phyloP scores from a whole-genome alignment of 2,113 vertebrate species.

The Callaeas wilsoni region DNA sequence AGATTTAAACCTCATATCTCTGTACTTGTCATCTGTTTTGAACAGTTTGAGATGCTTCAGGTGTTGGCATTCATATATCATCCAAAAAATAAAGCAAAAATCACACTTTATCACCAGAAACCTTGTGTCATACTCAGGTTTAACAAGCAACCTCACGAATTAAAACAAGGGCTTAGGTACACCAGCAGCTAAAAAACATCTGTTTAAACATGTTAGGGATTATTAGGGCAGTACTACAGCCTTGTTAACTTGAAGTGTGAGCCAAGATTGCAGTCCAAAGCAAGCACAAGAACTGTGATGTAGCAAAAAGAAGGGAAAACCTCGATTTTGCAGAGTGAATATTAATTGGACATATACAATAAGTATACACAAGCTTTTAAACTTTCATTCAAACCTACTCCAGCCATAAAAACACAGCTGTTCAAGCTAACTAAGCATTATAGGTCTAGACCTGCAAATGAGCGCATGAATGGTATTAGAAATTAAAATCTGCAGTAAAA shows the following conservation, averaged over 20 bases:
- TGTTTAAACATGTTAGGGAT: slow-evolving; percentile 57
- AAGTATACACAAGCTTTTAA: slow-evolving; percentile 21
- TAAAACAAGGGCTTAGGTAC: slow-evolving; percentile 16
- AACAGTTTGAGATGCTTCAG: not conserved
- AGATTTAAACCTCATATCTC: not conserved
- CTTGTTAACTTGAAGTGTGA: slow-evolving; percentile 44
- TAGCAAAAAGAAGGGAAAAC: not conserved
- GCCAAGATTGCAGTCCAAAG: slow-evolving; percentile 50
- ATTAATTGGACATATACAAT: slow-evolving; percentile 43
- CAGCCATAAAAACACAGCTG: slow-evolving; percentile 50
- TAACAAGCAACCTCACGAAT: slow-evolving; percentile 24
- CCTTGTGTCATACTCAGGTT: not conserved
- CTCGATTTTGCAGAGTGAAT: not conserved
- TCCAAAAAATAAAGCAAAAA: not conserved
- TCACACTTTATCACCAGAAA: not conserved
- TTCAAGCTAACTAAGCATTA: slow-evolving; percentile 52
- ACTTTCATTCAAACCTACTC: slow-evolving; percentile 21
- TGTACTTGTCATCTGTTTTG: not conserved
- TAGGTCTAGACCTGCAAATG: slow-evolving; percentile 57
- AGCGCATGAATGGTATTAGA: slow-evolving; percentile 16
- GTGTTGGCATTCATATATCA: not conserved
- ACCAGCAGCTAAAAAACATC: slow-evolving; percentile 47
- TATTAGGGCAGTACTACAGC: slow-evolving; percentile 35
- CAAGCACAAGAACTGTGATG: slow-evolving; percentile 31
- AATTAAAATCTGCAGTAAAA: slow-evolving; percentile 39